Evolutionary conservation across 2,797 vertebrate species (phyloP), one percentile per base, ranked within the genome.

Genomic region (Pseudomugil tenellus): DNA sequence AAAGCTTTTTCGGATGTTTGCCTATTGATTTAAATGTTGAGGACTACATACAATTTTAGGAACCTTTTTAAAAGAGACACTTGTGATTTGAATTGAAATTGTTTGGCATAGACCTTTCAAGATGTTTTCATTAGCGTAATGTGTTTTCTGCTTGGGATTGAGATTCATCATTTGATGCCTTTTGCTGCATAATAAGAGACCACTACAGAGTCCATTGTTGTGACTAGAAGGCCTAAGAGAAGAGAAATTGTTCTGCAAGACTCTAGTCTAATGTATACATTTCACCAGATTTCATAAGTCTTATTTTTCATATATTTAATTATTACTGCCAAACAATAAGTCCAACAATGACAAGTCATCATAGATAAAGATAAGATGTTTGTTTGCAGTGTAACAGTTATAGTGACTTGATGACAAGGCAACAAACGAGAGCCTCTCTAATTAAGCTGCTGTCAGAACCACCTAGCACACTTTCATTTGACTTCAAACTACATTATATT

Each of bases 111-210:
- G 26, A 29, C 14, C 16, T 51, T 53, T 7, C 26, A 51, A 51
- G 23, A 17, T 53, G 7, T 53, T 16, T 53, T 26, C 51, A 53
- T 53, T 16, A 17, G 2, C 16, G 23, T 64, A 32, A 43, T 39
- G 12, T 6, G 26, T 62, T 71, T 21, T 46, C 43, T 46, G 43
- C 41, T 43, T 43, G 52, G 58, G 61, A 63, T 21, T 66, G 64
- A 66, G 34, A 79, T 79, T 79, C 37, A 82, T 84, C 82, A 82
- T 84, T 80, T 70, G 81, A 77, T 77, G 61, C 23, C 26, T 29
- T 76, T 28, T 63, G 49, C 63, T 68, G 68, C 76, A 34, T 66
- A n/a, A n/a, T n/a, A 62, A 74, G 64, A 71, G 66, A 70, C 61
- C 46, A 55, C 81, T 58, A 67, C 67, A 63, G 79, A 71, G 58